phyloP scores from a whole-genome alignment of 2,888 invertebrate species.

The Lasioglossum figueresi region DNA sequence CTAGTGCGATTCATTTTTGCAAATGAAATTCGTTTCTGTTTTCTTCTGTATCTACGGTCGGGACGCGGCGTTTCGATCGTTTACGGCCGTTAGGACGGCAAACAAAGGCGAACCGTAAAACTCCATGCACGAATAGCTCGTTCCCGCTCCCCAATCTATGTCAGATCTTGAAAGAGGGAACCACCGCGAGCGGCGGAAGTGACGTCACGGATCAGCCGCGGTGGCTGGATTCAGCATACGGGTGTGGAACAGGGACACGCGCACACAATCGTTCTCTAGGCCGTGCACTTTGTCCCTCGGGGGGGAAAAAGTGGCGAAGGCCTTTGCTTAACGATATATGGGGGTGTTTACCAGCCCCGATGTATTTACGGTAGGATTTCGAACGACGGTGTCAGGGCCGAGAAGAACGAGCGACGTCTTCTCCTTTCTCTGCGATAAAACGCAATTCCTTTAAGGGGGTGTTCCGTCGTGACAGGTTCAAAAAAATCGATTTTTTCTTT shows the following conservation, averaged over 20 bases:
- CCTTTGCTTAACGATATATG: conserved; percentile 51
- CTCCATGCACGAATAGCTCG: conserved; percentile 64
- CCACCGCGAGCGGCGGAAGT: conserved; percentile 63
- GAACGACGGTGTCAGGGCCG: conserved; percentile 7
- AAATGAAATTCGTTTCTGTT: conserved; percentile 31
- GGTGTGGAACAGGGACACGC: conserved; percentile 53
- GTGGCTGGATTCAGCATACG: conserved; percentile 50
- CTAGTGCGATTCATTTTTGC: conserved; percentile 28
- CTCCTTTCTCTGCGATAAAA: not conserved
- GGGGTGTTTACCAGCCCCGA: conserved; percentile 45
- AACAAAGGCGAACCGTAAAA: conserved; percentile 71
- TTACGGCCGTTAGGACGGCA: conserved; percentile 56
- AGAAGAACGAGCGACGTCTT: not conserved
- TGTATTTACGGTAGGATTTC: conserved; percentile 49
- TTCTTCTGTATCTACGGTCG: not conserved
- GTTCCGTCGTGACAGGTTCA: not conserved
- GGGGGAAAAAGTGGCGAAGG: conserved; percentile 31
- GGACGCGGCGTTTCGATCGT: conserved; percentile 7
- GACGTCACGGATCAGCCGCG: conserved; percentile 67
- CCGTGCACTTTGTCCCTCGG: conserved; percentile 50
- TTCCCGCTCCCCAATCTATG: conserved; percentile 66
- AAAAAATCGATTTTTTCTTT: not conserved
- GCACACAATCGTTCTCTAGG: conserved; percentile 40
- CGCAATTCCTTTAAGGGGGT: not conserved
- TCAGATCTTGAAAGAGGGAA: conserved; percentile 65